Evolutionary conservation across 2,113 vertebrate genomes (phyloP).

Genomic region (Actenoides hombroni): DNA sequence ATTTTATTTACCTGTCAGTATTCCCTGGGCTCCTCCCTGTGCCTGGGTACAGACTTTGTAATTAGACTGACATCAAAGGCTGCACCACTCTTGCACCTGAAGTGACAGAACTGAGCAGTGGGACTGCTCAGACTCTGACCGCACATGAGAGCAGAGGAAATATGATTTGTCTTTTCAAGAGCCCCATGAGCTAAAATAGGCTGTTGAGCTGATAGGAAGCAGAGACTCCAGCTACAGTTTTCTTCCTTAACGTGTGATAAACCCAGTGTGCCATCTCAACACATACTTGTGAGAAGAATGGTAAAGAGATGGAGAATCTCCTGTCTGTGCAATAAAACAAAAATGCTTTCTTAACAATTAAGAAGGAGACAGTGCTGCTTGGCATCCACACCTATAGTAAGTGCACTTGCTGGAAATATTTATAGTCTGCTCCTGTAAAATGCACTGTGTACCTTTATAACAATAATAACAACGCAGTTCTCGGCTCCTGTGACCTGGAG

Average conservation of each 20-base stretch:
- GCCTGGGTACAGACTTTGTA: accelerated
- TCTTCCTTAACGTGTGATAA: conserved; percentile 23
- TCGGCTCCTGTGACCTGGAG: background rate
- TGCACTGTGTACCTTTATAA: background rate
- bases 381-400: conserved; percentile 14
- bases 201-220: conserved; percentile 44
- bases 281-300: background rate
- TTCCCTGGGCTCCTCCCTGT: background rate
- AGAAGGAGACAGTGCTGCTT: conserved; percentile 33
- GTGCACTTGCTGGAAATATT: conserved; percentile 23
- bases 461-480: background rate
- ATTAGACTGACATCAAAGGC: background rate
- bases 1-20: background rate
- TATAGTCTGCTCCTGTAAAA: background rate
- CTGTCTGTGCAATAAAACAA: conserved; percentile 18
- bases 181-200: conserved; percentile 5
- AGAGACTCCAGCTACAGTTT: conserved; percentile 9
- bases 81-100: background rate
- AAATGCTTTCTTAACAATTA: background rate
- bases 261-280: background rate
- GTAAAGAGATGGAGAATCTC: background rate
- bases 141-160: background rate
- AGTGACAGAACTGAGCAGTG: background rate
- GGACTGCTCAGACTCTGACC: background rate
- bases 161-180: conserved; percentile 5